Conservation (phyloP, 92 coral and sea anemone species). For the Actinostola sp. region DNA sequence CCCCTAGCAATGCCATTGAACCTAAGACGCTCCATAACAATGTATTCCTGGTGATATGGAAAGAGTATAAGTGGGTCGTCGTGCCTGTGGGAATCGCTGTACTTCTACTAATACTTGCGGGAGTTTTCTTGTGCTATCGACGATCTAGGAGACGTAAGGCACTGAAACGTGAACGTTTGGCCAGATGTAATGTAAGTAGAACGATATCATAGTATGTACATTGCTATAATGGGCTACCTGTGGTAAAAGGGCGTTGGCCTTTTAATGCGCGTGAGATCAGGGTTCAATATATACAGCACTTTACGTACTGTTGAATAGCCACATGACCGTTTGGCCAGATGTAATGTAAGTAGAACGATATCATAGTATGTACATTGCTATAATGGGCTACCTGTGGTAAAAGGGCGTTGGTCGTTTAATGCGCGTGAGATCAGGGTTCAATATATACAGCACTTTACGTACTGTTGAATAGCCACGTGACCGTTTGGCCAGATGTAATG, state of each 20-base stretch:
- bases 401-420: background rate
- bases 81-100: conserved; percentile 9
- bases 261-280: background rate
- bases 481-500: too few relatives aligned
- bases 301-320: too few relatives aligned
- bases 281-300: too few relatives aligned
- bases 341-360: conserved; percentile 12
- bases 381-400: background rate
- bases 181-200: conserved; percentile 12
- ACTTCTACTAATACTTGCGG: background rate
- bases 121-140: conserved; percentile 22
- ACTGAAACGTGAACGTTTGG: background rate
- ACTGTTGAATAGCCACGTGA: too few relatives aligned
- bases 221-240: background rate
- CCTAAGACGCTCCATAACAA: background rate
- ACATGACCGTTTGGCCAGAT: background rate
- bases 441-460: too few relatives aligned
- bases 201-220: background rate
- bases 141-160: background rate
- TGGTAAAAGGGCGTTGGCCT: background rate
- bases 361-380: background rate
- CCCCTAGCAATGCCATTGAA: conserved; percentile 6
- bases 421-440: background rate
- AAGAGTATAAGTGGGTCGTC: conserved; percentile 15
- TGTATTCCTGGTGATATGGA: background rate